Evolutionary conservation across 2,888 invertebrate species (phyloP).

Genomic region (Tetragonula carbonaria): DNA sequence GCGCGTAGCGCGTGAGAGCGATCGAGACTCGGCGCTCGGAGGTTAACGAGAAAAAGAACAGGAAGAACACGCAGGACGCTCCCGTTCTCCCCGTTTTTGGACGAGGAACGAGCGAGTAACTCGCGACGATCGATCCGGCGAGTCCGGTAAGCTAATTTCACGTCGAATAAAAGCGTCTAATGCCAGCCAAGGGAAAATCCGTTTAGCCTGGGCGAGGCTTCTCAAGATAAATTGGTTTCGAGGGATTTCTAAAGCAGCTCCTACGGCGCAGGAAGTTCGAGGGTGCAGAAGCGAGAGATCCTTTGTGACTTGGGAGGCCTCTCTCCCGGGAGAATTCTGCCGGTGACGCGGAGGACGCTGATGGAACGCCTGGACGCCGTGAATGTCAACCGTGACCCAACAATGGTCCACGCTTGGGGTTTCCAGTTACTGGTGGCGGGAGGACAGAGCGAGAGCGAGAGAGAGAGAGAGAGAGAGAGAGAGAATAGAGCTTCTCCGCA

Average conservation of each 20-base stretch:
- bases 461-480: background rate
- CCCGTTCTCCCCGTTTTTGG: background rate
- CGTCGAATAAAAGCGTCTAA: conserved; percentile 77
- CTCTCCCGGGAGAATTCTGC: conserved; percentile 58
- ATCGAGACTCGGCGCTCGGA: conserved; percentile 6
- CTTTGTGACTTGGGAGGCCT: conserved; percentile 66
- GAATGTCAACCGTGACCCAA: conserved; percentile 77
- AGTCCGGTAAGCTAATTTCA: conserved; percentile 77
- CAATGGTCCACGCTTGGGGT: conserved; percentile 63
- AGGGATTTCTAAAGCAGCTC: conserved; percentile 79
- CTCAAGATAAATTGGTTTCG: conserved; percentile 81
- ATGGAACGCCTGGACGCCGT: conserved; percentile 61
- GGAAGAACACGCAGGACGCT: background rate
- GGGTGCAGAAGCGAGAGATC: conserved; percentile 62
- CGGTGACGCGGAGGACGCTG: conserved; percentile 33
- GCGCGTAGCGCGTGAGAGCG: conserved; percentile 28
- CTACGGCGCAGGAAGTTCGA: conserved; percentile 70
- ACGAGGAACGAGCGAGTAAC: conserved; percentile 29
- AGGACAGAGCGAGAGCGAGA: too few relatives aligned
- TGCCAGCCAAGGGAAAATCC: conserved; percentile 76
- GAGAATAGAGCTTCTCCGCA: conserved; percentile 32
- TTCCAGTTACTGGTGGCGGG: conserved; percentile 39
- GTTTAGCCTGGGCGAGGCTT: conserved; percentile 77
- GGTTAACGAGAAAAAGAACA: too few relatives aligned
- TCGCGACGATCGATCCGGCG: conserved; percentile 61